These are phyloP conservation scores for Oryzias sinensis DNA, from an alignment of 2,797 vertebrate species.

Conservation along the genomic window DNA sequence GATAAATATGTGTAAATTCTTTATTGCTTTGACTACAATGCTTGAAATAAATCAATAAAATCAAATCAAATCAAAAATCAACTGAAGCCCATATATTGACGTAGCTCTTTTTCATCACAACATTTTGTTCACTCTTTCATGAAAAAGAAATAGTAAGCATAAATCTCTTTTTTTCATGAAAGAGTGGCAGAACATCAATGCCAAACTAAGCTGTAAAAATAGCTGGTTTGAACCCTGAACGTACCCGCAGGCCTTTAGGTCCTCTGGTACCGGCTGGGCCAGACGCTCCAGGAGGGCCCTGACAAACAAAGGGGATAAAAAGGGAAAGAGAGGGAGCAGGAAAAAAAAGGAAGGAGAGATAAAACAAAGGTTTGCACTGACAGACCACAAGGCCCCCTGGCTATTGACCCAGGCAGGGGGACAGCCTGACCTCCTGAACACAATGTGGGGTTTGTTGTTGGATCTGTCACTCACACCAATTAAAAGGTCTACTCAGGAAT, in stretches of 20 bases:
- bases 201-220: constrained; percentile 3
- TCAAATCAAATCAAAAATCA: too few species aligned
- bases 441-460: constrained; percentile 69
- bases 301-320: constrained; percentile 42
- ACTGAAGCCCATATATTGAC: constrained; percentile 26
- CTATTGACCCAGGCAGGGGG: constrained; percentile 45
- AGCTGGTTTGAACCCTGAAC: constrained; percentile 44
- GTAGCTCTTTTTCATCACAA: constrained; percentile 33
- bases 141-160: background rate
- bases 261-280: constrained; percentile 87
- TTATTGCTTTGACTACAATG: too few species aligned
- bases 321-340: constrained; percentile 2
- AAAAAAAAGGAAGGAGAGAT: constrained; percentile 25
- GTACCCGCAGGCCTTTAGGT: constrained; percentile 89
- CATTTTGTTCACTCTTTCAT: constrained; percentile 30
- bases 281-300: constrained; percentile 86
- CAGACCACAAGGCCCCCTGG: constrained; percentile 55
- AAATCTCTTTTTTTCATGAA: background rate
- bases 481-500: constrained; percentile 63
- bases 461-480: constrained; percentile 74
- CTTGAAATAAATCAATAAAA: too few species aligned
- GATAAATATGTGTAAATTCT: too few species aligned
- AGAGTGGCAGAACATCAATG: background rate
- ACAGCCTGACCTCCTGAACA: constrained; percentile 61
- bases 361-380: constrained; percentile 67